Evolutionary conservation across 2,113 vertebrate species (phyloP), one percentile per base, ranked within the genome.

Genomic region (Ursus arctos): DNA sequence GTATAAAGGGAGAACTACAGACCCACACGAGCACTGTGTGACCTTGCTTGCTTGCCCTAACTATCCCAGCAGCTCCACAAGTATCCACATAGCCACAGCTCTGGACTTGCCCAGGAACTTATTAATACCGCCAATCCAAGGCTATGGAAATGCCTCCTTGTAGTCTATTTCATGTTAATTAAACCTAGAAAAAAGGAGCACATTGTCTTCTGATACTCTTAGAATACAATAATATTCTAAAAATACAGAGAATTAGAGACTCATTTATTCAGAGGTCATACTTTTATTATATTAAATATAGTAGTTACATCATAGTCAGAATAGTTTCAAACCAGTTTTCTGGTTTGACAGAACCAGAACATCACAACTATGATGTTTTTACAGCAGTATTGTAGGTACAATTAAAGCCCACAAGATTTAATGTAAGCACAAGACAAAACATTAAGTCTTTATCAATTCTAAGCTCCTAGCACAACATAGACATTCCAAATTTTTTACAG

Each of bases 241-340:
- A 83, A 88, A 95, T 83, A 85, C 19, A 55, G n/a, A 83, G 80
- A 93, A 87, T 90, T 53, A 86, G 36, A 92, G 22, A 77, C 2
- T 91, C 51, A n/a, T 55, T 86, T 91, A 80, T 91, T 95, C 76
- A 91, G 40, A 94, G 11, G 12, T 89, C 88, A 82, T 77, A 59
- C 36, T 88, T 94, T 88, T 80, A 81, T 55, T 7, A 63, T 89
- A 71, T 21, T 84, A 57, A 89, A 74, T 86, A 69, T 74, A 86
- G 92, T 67, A 93, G 51, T 90, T 87, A 86, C 36, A 88, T 22
- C 12, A 1, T 92, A 61, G 40, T 74, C 43, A 91, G 59, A 92
- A 82, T 69, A 77, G 69, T 94, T 95, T 95, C 55, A 93, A 94
- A 93, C 14, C 72, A 59, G 55, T 85, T 93, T 96, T 96, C 26